Conservation (phyloP, 2,888 invertebrate genomes). For the Epinotia bilunana region DNA sequence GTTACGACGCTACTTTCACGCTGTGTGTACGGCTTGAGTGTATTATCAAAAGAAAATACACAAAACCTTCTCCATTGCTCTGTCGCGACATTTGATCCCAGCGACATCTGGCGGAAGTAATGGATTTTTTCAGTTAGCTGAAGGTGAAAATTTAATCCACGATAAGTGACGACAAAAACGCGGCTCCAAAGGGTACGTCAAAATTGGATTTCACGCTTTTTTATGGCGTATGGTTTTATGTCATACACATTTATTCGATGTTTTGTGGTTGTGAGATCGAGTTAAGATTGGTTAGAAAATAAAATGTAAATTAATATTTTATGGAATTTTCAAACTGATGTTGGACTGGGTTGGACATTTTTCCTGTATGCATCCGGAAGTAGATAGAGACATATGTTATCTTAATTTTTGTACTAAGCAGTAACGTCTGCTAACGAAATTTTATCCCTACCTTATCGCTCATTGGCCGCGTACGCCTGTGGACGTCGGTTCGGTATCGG, state of each 20-base stretch:
- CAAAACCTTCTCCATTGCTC: slow-evolving; percentile 53
- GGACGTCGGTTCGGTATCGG: too few relatives aligned
- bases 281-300: not conserved
- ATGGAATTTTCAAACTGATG: too few relatives aligned
- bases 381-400: too few relatives aligned
- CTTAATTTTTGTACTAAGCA: too few relatives aligned
- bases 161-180: slow-evolving; percentile 74
- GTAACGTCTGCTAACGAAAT: too few relatives aligned
- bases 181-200: slow-evolving; percentile 45
- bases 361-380: too few relatives aligned
- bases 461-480: too few relatives aligned
- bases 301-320: too few relatives aligned
- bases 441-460: too few relatives aligned
- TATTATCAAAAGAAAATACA: not conserved
- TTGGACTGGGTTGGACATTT: too few relatives aligned
- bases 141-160: slow-evolving; percentile 85
- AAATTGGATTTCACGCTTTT: slow-evolving; percentile 43
- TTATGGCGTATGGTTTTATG: slow-evolving; percentile 31
- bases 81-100: slow-evolving; percentile 79
- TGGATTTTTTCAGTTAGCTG: slow-evolving; percentile 85
- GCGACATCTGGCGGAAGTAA: slow-evolving; percentile 85
- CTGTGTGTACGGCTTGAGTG: too few relatives aligned
- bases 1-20: too few relatives aligned
- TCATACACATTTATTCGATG: not conserved
- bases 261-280: not conserved